These are phyloP conservation scores for Hyposoter didymator DNA, from an alignment of 2,888 invertebrate genomes.

Conservation along the genomic window DNA sequence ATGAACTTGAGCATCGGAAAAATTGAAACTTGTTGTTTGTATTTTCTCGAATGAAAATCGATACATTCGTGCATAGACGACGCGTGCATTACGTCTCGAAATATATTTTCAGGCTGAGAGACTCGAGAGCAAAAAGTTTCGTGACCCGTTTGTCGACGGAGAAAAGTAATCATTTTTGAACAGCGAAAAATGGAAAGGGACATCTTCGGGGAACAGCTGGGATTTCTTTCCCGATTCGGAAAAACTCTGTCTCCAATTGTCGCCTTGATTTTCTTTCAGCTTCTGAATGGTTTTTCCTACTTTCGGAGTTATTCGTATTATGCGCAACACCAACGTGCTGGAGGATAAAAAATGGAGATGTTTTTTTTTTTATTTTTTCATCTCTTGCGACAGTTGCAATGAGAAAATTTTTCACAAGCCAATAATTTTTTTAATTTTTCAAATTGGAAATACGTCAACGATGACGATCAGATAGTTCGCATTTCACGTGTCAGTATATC, in stretches of 20 bases:
- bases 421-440: neutral
- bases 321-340: neutral
- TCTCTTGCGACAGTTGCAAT: neutral
- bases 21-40: neutral
- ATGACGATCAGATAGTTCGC: too few relatives aligned
- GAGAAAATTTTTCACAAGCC: neutral
- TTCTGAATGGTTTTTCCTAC: constrained; percentile 13
- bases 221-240: constrained; percentile 14
- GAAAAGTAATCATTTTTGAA: constrained; percentile 57
- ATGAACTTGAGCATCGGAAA: too few relatives aligned
- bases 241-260: constrained; percentile 49
- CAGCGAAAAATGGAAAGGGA: constrained; percentile 36
- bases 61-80: neutral
- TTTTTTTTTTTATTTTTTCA: too few relatives aligned
- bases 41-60: neutral
- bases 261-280: constrained; percentile 46
- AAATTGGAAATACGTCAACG: neutral
- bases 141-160: constrained; percentile 27
- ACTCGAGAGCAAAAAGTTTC: constrained; percentile 19
- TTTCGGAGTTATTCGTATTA: neutral
- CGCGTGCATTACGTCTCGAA: constrained; percentile 11
- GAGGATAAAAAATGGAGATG: neutral
- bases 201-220: constrained; percentile 42
- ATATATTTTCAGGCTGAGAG: constrained; percentile 15
- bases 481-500: neutral